A percentile compares a stretch with the other conserved stretches of the same genome.
phyloP scores from a whole-genome alignment of 1,140 invertebrate genomes.

The Medauroidea extradentata region DNA sequence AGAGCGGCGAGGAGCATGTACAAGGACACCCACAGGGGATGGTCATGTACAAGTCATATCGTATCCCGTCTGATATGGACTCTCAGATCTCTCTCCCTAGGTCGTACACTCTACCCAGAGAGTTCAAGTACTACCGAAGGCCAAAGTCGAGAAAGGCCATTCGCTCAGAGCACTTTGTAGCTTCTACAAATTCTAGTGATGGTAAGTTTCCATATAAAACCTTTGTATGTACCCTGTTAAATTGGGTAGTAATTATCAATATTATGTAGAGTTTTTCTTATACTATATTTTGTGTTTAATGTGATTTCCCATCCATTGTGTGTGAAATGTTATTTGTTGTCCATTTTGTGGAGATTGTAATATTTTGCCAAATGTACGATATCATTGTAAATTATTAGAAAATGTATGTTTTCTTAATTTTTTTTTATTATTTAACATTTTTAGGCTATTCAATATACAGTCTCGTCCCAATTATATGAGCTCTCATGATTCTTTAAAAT shows the following conservation, averaged over 20 bases:
- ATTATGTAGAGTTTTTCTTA: too few species aligned
- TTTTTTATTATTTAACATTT: too few species aligned
- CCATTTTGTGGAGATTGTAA: too few species aligned
- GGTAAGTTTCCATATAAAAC: slow-evolving; percentile 47
- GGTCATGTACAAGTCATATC: slow-evolving; percentile 47
- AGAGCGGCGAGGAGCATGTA: neutral
- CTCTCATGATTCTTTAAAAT: too few species aligned
- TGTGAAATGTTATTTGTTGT: too few species aligned
- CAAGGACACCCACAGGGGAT: slow-evolving; percentile 3
- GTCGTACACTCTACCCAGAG: slow-evolving; percentile 76
- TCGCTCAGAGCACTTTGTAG: slow-evolving; percentile 58
- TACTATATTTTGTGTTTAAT: too few species aligned
- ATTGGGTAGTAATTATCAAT: neutral
- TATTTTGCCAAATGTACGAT: too few species aligned
- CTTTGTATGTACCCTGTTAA: neutral
- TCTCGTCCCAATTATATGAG: too few species aligned
- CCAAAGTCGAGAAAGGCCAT: slow-evolving; percentile 49
- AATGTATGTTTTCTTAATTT: too few species aligned
- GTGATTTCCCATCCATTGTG: too few species aligned
- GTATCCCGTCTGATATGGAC: slow-evolving; percentile 65
- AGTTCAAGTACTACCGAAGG: slow-evolving; percentile 76
- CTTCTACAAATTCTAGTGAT: slow-evolving; percentile 80
- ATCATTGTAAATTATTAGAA: too few species aligned
- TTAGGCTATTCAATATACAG: too few species aligned
- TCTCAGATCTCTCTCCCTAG: slow-evolving; percentile 73